Evolutionary conservation across 2,797 vertebrate species (phyloP), one percentile per base, ranked within the genome.

Genomic region (Botia kubotai): DNA sequence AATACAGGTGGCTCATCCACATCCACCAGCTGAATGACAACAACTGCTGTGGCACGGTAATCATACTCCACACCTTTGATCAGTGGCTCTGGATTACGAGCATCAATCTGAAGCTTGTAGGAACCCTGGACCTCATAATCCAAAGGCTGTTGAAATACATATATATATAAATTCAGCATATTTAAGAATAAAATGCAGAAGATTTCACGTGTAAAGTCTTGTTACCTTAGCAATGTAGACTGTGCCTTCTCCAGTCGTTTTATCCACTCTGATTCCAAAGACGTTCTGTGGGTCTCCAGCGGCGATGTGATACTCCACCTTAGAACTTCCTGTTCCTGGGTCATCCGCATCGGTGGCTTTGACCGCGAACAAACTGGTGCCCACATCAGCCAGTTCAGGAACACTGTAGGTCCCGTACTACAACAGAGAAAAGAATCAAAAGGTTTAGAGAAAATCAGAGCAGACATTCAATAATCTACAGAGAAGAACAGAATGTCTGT

Each of bases 61-160:
- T 95, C 94, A 67, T 98, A 98, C 0, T 89, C 0, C 33, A 97
- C 87, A 0, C 84, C 90, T 10, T 0, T 0, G 73, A 95, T 92
- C 77, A 99, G 82, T 0, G 97, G 97, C 83, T 98, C 97, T 0
- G 95, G 95, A 88, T 99, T 99, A 77, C 92, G 95, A 29, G 97
- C 97, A 0, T 92, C 90, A 81, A 99, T 95, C 77, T 90, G 83
- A 71, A 99, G 95, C 0, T 82, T 85, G 85, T 93, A 93, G 78
- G 73, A 0, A 1, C 90, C 3, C n/a, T 69, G 77, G 1, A 82
- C 83, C 92, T 99, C 98, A 82, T 96, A 99, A 93, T 99, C 96
- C 75, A 98, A 93, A 79, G 91, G 89, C 98, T 99, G 90, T 55
- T 29, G 33, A 86, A 63, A 82, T 79, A 84, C 33, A 63, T 29